Evolutionary conservation across 2,113 vertebrate species (phyloP).

Genomic region (Saimiri boliviensis): DNA sequence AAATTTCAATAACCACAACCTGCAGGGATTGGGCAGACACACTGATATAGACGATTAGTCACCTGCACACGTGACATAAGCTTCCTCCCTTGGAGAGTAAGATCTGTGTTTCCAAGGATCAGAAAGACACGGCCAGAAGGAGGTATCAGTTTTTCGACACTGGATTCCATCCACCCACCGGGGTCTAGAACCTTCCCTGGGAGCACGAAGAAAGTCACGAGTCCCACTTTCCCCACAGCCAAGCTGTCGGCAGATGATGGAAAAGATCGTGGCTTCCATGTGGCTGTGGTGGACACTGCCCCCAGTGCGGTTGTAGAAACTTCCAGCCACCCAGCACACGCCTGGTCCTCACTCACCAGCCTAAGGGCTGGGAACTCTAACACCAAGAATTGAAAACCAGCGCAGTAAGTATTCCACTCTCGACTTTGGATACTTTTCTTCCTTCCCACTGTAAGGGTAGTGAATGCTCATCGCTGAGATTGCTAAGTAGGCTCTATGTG

Average conservation of each 20-base stretch:
- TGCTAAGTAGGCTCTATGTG: background rate
- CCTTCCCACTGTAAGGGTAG: background rate
- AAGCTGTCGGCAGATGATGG: constrained; percentile 56
- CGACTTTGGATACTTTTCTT: background rate
- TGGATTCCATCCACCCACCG: constrained; percentile 51
- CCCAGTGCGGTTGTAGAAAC: constrained; percentile 60
- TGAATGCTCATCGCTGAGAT: background rate
- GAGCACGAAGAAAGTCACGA: rapidly evolving
- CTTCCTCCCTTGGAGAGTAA: background rate
- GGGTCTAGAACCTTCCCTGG: background rate
- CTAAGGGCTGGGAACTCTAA: constrained; percentile 62
- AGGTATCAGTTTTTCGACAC: constrained; percentile 22
- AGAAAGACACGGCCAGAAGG: constrained; percentile 65
- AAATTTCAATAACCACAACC: background rate
- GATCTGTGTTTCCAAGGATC: background rate
- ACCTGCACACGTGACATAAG: constrained; percentile 55
- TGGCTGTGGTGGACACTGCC: constrained; percentile 57
- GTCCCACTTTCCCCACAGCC: constrained; percentile 36
- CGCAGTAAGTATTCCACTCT: background rate
- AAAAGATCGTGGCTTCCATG: background rate
- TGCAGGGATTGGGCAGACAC: background rate
- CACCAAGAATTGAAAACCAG: background rate
- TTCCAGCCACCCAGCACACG: constrained; percentile 66
- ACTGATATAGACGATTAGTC: background rate
- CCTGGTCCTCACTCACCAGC: constrained; percentile 5